Conservation (phyloP, 1,140 invertebrate species). For the Trypoxylus dichotomus region DNA sequence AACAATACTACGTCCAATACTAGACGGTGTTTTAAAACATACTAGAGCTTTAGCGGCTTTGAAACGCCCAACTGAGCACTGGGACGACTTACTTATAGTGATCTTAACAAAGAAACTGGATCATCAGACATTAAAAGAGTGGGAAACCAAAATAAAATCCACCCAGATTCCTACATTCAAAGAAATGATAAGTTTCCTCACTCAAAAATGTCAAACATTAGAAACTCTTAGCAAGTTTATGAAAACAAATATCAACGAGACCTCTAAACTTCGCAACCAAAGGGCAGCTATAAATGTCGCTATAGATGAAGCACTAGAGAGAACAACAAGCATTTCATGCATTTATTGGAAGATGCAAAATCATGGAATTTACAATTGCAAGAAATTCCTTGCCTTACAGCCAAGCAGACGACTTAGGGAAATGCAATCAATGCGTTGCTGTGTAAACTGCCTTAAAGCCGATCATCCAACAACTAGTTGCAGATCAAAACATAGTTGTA, state of each 20-base stretch:
- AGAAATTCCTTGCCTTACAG: not conserved
- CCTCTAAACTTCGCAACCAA: no score
- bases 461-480: not conserved
- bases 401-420: not conserved
- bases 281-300: not conserved
- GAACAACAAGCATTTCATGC: not conserved
- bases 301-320: not conserved
- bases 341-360: no score
- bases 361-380: not conserved
- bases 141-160: slow-evolving; percentile 36
- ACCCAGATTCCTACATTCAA: slow-evolving; percentile 26
- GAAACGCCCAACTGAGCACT: slow-evolving; percentile 31
- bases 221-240: slow-evolving; percentile 30
- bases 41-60: not conserved
- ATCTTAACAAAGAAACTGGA: slow-evolving; percentile 46
- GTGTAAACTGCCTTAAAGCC: not conserved
- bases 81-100: slow-evolving; percentile 47
- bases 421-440: not conserved
- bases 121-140: slow-evolving; percentile 42
- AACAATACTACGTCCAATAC: not conserved
- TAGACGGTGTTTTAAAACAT: slow-evolving; percentile 15
- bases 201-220: slow-evolving; percentile 41
- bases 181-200: slow-evolving; percentile 43
- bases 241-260: not conserved
- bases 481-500: not conserved